Conservation (phyloP, 1,140 invertebrate genomes). For the Dinoponera quadriceps region DNA sequence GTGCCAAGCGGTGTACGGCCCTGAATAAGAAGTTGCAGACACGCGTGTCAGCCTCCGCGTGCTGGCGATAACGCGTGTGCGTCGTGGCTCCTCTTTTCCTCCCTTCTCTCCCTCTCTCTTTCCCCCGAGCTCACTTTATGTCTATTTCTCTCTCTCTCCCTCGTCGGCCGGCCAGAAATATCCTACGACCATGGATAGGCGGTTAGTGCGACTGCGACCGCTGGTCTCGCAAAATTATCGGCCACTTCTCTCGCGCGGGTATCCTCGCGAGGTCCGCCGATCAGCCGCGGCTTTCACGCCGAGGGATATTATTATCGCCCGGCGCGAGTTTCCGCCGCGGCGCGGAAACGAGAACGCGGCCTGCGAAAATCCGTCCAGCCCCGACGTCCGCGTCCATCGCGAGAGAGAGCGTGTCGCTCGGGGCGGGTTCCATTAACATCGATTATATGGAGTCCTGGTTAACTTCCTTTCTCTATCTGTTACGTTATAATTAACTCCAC, state of each 20-base stretch:
- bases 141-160: background rate
- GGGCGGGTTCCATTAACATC: slow-evolving; percentile 31
- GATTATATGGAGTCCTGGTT: slow-evolving; percentile 25
- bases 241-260: slow-evolving; percentile 51
- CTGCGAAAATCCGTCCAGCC: slow-evolving; percentile 52
- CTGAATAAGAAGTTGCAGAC: slow-evolving; percentile 52
- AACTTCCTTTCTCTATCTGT: slow-evolving; percentile 42
- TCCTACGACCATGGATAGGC: slow-evolving; percentile 58
- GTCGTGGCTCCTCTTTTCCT: background rate
- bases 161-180: slow-evolving; percentile 64
- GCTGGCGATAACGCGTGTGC: slow-evolving; percentile 38
- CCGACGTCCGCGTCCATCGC: slow-evolving; percentile 17
- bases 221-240: slow-evolving; percentile 67
- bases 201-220: slow-evolving; percentile 47
- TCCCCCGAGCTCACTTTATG: background rate
- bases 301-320: slow-evolving; percentile 39
- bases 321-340: slow-evolving; percentile 13
- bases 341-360: slow-evolving; percentile 14
- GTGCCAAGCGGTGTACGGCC: slow-evolving; percentile 1
- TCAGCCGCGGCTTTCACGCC: slow-evolving; percentile 27
- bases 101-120: background rate
- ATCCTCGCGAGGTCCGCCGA: slow-evolving; percentile 20
- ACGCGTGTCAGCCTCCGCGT: slow-evolving; percentile 45
- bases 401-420: slow-evolving; percentile 24
- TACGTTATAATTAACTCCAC: slow-evolving; percentile 52